Base-by-base conservation (phyloP, 2,797 vertebrate species). In the Myiothlypis coronata region DNA sequence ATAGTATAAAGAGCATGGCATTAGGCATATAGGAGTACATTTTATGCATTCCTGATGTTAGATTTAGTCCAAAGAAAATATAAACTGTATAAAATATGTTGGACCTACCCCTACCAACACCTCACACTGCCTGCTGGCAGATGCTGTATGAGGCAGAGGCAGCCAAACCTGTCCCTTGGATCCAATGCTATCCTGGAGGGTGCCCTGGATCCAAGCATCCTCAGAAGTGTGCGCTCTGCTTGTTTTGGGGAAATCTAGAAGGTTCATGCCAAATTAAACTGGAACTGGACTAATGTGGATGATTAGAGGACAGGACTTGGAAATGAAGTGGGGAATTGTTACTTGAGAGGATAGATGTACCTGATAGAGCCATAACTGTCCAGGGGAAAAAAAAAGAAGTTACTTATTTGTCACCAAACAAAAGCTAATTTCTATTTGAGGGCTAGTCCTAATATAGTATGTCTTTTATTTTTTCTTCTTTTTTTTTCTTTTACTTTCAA, bases 71-170 rank as follows among this genome's bases (percentile, higher is more conserved):
- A 72, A 93, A 69, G 35, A 76, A 72, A 65, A 94, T 26, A 16
- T 5, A 37, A 68, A 61, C 68, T 15, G 4, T 6, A 3, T 19
- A 4, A 9, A 46, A 20, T 12, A 23, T 46, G 28, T 19, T 37
- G 9, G 57, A 78, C 32, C 52, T 34, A 26, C 6, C 3, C 14
- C 6, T 1, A 32, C 3, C 0, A 1, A 27, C 12, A 23, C 23
- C 10, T 3, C 1, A 8, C 24, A 3, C 44, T 41, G 16, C 44
- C 27, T 5, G 6, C 37, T 21, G 18, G 20, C 13, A 56, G 47
- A 18, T 27, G 7, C 44, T n/a, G 8, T 21, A 6, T 10, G 18
- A 32, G 44, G 80, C 44, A 75, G 41, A 81, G 37, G 37, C 20
- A 41, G 61, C 8, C 28, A 68, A 71, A 69, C 22, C 41, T 47